Evolutionary conservation across 2,113 vertebrate species (phyloP), one percentile per base, ranked within the genome.

Genomic region (Tragelaphus scriptus): DNA sequence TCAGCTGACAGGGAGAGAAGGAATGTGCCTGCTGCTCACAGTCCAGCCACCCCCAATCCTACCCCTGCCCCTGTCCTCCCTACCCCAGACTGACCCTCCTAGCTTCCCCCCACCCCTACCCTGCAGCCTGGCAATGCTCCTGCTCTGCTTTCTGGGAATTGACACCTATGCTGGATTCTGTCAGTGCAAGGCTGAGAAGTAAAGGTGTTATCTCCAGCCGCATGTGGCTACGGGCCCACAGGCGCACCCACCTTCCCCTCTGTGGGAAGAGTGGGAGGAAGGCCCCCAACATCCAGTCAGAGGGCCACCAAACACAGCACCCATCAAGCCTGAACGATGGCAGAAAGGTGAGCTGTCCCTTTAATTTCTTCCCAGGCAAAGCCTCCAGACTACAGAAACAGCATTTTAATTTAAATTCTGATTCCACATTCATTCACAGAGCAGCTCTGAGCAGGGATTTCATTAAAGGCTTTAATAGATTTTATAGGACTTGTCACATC

Each of bases 391-490:
- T 96, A 97, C 85, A 97, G 98, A 99, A 99, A 97, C 98, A 98
- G 98, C 98, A 97, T 98, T 98, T 98, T 98, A 97, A 99, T 99
- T 99, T 98, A 98, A 98, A 98, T 98, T 98, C 96, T 4, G 82
- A 98, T 98, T 98, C 98, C 93, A 97, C 97, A 98, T 98, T 98
- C 98, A 98, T 98, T 98, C 98, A 98, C 96, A 59, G 98, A 98
- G 98, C 97, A 96, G 97, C 98, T 98, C 96, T 68, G 97, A 98
- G 97, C 97, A 59, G 91, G 96, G 98, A 98, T 98, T 98, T 99
- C 98, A 99, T 99, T 99, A 99, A 98, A 98, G 97, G 97, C 98
- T 99, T 98, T 99, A 98, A 99, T 98, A 98, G 98, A 98, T 98
- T 99, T 98, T 98, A 98, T 98, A 98, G 97, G 98, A 98, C 97